Evolutionary conservation across 2,113 vertebrate species (phyloP).

Genomic region (Sylvia atricapilla): DNA sequence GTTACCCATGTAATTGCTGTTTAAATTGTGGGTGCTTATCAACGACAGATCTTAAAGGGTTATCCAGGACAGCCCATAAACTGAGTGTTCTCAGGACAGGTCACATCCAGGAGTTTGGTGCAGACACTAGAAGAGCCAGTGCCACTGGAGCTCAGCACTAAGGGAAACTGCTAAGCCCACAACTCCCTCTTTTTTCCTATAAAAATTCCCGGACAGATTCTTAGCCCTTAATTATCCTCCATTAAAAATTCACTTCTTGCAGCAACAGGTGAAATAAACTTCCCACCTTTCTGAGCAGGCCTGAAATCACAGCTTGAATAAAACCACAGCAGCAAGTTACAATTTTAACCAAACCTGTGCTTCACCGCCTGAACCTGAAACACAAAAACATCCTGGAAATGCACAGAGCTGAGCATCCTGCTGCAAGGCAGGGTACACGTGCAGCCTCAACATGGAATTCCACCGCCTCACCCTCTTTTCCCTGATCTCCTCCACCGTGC

Average conservation of each 20-base stretch:
- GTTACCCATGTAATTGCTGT: background rate
- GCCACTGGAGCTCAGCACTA: background rate
- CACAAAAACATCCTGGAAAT: rapidly evolving
- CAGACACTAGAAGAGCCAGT: background rate
- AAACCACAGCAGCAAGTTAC: background rate
- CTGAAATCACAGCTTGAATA: background rate
- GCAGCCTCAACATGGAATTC: rapidly evolving
- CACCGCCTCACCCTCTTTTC: background rate
- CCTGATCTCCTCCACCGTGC: background rate
- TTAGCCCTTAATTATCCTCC: background rate
- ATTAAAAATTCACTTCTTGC: background rate
- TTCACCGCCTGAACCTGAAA: background rate
- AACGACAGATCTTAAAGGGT: background rate
- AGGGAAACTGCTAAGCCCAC: background rate
- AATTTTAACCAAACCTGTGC: background rate
- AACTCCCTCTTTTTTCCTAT: rapidly evolving
- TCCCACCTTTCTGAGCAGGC: background rate
- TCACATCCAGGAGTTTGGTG: background rate
- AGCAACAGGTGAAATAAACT: background rate
- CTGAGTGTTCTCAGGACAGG: background rate
- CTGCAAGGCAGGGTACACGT: background rate
- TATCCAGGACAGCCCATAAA: background rate
- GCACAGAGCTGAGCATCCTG: background rate
- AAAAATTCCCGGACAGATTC: background rate
- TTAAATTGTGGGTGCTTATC: background rate